Evolutionary conservation across 2,797 vertebrate genomes (phyloP).

Genomic region (Tadarida brasiliensis): DNA sequence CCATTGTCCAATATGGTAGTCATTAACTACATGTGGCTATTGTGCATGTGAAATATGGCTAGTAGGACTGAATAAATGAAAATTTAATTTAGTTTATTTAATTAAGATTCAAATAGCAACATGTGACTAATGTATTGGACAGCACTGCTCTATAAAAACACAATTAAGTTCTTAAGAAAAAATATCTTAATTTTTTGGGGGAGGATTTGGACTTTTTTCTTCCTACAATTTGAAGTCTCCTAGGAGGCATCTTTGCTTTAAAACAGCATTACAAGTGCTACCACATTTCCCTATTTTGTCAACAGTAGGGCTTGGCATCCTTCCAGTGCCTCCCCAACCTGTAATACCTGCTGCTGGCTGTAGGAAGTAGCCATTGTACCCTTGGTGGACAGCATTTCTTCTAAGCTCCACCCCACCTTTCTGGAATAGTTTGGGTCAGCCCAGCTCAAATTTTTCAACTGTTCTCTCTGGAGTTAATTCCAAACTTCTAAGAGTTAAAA

Average conservation of each 20-base stretch:
- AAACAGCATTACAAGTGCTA: neutral
- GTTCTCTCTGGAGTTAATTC: constrained; percentile 51
- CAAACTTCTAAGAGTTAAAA: constrained; percentile 56
- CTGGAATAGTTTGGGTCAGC: constrained; percentile 48
- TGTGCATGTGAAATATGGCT: too few relatives aligned
- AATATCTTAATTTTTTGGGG: neutral
- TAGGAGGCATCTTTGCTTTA: neutral
- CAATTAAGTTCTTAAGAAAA: neutral
- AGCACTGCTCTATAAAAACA: neutral
- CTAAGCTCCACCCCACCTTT: neutral
- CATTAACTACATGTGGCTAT: too few relatives aligned
- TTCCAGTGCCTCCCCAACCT: neutral
- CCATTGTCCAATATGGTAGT: too few relatives aligned
- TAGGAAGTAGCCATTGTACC: neutral
- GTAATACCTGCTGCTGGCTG: neutral
- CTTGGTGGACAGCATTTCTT: constrained; percentile 8
- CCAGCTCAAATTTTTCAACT: constrained; percentile 62
- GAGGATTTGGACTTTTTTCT: neutral
- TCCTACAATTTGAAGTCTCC: neutral
- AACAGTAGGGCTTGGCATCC: neutral
- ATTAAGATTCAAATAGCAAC: neutral
- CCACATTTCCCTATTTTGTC: neutral
- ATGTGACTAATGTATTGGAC: neutral
- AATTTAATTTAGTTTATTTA: too few relatives aligned
- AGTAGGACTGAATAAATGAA: too few relatives aligned